Percentiles rank a stretch among this genome's conserved stretches.
Evolutionary conservation across 2,797 vertebrate genomes (phyloP).

Genomic region (Eremophila alpestris): DNA sequence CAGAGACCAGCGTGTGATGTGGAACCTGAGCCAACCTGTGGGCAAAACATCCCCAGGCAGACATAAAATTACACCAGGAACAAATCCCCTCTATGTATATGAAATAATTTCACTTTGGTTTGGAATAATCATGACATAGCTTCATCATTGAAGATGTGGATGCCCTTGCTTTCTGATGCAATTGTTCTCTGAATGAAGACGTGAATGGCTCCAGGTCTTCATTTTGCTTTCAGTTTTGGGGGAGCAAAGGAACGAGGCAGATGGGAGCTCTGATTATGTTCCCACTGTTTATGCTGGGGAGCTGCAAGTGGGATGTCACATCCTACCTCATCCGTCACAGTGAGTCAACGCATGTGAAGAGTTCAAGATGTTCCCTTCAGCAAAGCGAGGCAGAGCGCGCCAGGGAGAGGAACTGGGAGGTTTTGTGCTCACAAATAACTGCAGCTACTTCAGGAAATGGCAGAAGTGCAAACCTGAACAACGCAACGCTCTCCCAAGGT

Average conservation of each 20-base stretch:
- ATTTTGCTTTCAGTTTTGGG: conserved; percentile 30
- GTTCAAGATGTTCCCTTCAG: conserved; percentile 69
- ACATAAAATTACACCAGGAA: background rate
- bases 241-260: background rate
- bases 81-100: background rate
- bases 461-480: background rate
- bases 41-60: background rate
- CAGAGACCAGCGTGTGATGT: background rate
- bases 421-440: conserved; percentile 49
- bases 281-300: conserved; percentile 57
- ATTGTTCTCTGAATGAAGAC: conserved; percentile 9
- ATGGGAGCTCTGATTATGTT: conserved; percentile 55
- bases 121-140: background rate
- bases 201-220: conserved; percentile 3
- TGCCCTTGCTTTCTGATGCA: background rate
- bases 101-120: background rate
- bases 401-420: background rate
- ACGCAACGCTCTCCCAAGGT: background rate
- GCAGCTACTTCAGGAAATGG: background rate
- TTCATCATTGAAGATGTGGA: background rate
- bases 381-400: background rate
- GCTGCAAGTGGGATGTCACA: conserved; percentile 58
- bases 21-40: background rate
- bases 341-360: conserved; percentile 48
- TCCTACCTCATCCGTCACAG: conserved; percentile 54